Conservation (phyloP, 2,797 vertebrate genomes). For the Taeniopygia guttata region DNA sequence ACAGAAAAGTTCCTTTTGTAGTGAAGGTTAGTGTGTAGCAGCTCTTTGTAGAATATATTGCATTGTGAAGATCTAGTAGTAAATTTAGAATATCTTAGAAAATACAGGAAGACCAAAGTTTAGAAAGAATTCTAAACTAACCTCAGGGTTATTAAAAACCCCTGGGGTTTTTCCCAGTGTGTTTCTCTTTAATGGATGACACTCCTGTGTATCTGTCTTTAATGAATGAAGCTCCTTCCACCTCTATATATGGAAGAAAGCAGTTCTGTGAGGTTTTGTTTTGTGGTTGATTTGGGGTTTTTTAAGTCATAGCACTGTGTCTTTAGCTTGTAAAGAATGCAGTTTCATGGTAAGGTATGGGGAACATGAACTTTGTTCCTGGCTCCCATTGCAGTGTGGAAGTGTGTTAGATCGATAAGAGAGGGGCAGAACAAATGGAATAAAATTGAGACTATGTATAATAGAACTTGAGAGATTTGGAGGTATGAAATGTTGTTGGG, state of each 20-base stretch:
- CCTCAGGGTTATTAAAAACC: background rate
- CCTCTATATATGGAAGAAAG: background rate
- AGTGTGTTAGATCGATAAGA: background rate
- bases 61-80: background rate
- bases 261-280: background rate
- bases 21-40: background rate
- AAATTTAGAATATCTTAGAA: background rate
- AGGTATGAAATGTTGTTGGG: background rate
- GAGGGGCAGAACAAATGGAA: background rate
- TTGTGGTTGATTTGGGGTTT: background rate
- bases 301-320: background rate
- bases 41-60: background rate
- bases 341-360: background rate
- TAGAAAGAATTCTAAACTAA: background rate
- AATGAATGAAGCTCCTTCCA: background rate
- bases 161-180: background rate
- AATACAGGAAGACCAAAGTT: background rate
- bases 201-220: background rate
- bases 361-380: background rate
- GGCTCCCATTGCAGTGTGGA: background rate
- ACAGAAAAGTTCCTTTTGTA: background rate
- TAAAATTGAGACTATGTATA: background rate
- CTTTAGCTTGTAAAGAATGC: constrained; percentile 19
- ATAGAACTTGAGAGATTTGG: background rate
- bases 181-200: background rate